Base-by-base conservation (phyloP, 2,797 vertebrate species). In the Ctenopoma multispine region DNA sequence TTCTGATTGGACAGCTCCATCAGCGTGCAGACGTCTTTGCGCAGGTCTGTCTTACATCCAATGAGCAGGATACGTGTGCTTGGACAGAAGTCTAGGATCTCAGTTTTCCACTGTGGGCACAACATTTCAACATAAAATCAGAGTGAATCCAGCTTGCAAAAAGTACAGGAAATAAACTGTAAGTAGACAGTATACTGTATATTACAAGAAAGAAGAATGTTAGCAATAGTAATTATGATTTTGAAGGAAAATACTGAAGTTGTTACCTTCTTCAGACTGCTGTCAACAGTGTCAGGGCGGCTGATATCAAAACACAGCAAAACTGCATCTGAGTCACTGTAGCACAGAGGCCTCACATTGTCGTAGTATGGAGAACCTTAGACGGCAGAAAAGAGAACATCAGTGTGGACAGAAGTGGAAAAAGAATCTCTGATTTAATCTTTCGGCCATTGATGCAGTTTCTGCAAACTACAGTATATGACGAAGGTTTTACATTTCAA, bases 1-100 rank as follows among this genome's bases (percentile, higher is more conserved):
- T 97, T 97, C 93, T 97, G 96, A 93, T 97, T 95, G 58, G 97
- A 97, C 79, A 98, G 93, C 83, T 99, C 97, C 96, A 97, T 96
- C 69, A 98, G 91, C 0, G 97, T 98, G 92, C 97, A 97, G 82
- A 98, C 94, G 27, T 98, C 97, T 0, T 96, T 98, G 77, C 97
- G 93, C 11, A 99, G 94, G 81, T 99, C 97, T 0, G 93, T 98
- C 91, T 98, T 98, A 67, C 97, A 98, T 67, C 97, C 97, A 29
- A 98, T 95, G 12, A 99, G 95, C 72, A 99, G 93, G 81, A 98
- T 96, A 2, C 96, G 95, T 3, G 97, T 98, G 86, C 94, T 96
- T 27, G 97, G 95, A 83, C 97, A 99, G 84, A 97, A 99, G 82
- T 98, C 97, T 78, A 96, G 88, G 82, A 99, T 97, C 84, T 99